Percentiles rank a stretch among this genome's conserved stretches.
Evolutionary conservation across 1,140 invertebrate species (phyloP).

Genomic region (Trachymyrmex septentrionalis): DNA sequence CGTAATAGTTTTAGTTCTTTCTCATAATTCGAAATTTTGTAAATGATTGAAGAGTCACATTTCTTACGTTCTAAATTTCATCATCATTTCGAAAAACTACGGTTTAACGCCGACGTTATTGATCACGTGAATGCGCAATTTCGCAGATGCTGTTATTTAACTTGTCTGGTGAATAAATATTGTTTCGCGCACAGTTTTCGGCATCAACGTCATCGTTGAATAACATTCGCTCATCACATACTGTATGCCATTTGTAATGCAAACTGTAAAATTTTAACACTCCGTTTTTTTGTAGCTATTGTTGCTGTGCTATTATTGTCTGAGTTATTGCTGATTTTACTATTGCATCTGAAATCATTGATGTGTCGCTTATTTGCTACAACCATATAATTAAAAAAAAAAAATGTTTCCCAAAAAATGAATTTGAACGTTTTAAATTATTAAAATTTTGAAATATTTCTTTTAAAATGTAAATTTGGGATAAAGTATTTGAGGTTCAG

Average conservation of each 20-base stretch:
- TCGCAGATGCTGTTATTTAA: slow-evolving; percentile 10
- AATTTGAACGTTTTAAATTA: too few species aligned
- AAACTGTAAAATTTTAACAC: slow-evolving; percentile 9
- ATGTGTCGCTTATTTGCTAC: not conserved
- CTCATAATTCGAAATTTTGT: not conserved
- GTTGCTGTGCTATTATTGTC: not conserved
- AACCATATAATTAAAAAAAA: too few species aligned
- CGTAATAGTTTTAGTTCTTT: not conserved
- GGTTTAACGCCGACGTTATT: slow-evolving; percentile 10
- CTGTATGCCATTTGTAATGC: too few species aligned
- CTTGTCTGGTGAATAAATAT: slow-evolving; percentile 40
- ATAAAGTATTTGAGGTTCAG: too few species aligned
- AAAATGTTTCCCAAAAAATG: too few species aligned
- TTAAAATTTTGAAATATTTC: too few species aligned
- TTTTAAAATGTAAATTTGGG: too few species aligned
- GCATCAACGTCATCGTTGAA: slow-evolving; percentile 6
- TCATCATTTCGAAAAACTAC: not conserved
- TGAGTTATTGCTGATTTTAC: not conserved
- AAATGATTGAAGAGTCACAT: not conserved
- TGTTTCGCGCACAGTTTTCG: slow-evolving; percentile 23
- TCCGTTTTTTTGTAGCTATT: not conserved
- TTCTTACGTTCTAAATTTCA: not conserved
- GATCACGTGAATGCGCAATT: slow-evolving; percentile 32
- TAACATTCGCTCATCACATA: not conserved
- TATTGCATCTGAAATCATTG: not conserved